Evolutionary conservation across 2,797 vertebrate species (phyloP).

Genomic region (Selene dorsalis): DNA sequence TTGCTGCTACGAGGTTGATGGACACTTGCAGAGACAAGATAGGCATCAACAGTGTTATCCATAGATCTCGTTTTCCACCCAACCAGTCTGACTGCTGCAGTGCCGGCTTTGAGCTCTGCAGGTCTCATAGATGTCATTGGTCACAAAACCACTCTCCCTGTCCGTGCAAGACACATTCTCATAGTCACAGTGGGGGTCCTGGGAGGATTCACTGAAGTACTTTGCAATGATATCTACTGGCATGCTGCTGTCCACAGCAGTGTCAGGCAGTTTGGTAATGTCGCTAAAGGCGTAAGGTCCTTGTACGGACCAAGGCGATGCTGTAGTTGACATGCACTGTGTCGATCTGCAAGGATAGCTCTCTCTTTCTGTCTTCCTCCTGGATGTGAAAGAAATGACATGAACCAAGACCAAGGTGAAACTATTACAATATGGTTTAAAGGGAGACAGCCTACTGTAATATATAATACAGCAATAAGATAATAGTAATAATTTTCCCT

Average conservation of each 20-base stretch:
- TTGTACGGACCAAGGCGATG: slow-evolving; percentile 78
- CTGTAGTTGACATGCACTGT: slow-evolving; percentile 78
- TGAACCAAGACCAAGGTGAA: neutral
- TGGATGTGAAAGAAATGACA: slow-evolving; percentile 54
- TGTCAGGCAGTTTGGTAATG: slow-evolving; percentile 84
- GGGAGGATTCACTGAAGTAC: slow-evolving; percentile 74
- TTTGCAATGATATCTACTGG: slow-evolving; percentile 82
- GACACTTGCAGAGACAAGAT: slow-evolving; percentile 15
- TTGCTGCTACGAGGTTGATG: neutral
- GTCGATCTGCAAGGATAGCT: slow-evolving; percentile 75
- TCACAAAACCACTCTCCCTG: slow-evolving; percentile 90
- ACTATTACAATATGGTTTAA: neutral
- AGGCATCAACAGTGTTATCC: slow-evolving; percentile 68
- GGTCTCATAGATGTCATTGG: slow-evolving; percentile 94
- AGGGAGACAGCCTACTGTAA: neutral
- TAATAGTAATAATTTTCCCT: too few species aligned
- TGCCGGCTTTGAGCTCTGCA: slow-evolving; percentile 77
- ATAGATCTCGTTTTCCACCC: slow-evolving; percentile 92
- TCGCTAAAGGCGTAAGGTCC: slow-evolving; percentile 86
- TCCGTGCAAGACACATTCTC: slow-evolving; percentile 80
- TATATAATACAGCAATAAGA: too few species aligned
- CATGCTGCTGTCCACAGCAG: slow-evolving; percentile 82
- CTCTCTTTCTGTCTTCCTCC: slow-evolving; percentile 82
- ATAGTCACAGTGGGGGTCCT: slow-evolving; percentile 78
- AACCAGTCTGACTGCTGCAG: slow-evolving; percentile 84